A percentile compares a stretch with the other conserved stretches of the same genome.
phyloP scores from a whole-genome alignment of 2,888 invertebrate species.

The Diaperis boleti region DNA sequence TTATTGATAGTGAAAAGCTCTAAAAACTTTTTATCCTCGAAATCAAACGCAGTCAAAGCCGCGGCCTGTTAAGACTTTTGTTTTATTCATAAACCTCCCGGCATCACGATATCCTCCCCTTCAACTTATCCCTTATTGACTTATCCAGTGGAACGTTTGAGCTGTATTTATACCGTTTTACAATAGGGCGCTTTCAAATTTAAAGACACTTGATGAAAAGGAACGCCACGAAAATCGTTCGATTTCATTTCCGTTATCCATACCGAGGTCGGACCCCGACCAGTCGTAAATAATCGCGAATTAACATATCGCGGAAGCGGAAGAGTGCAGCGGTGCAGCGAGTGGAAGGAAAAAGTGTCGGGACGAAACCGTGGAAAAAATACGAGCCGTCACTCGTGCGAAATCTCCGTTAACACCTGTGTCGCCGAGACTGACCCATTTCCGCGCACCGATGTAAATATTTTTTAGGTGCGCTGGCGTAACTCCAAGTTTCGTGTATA shows the following conservation, averaged over 20 bases:
- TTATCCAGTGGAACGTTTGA: conserved; percentile 63
- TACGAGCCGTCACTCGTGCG: no score
- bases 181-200: conserved; percentile 62
- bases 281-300: conserved; percentile 26
- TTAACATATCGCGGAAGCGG: conserved; percentile 25
- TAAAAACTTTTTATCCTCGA: conserved; percentile 54
- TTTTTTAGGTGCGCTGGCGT: conserved; percentile 36
- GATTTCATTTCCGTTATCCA: conserved; percentile 54
- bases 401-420: no score
- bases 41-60: conserved; percentile 58
- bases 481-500: conserved; percentile 48
- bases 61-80: conserved; percentile 66
- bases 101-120: conserved; percentile 62
- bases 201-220: conserved; percentile 62
- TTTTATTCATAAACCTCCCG: conserved; percentile 67
- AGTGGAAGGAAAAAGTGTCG: no score
- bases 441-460: conserved; percentile 1
- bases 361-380: no score
- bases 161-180: conserved; percentile 64
- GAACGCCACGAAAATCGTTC: conserved; percentile 50
- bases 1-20: conserved; percentile 47
- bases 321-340: conserved; percentile 6
- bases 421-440: no score
- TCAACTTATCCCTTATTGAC: conserved; percentile 65
- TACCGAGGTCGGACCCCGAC: conserved; percentile 42